Evolutionary conservation across 2,797 vertebrate species (phyloP), one percentile per base, ranked within the genome.

Genomic region (Hoplostethus atlanticus): DNA sequence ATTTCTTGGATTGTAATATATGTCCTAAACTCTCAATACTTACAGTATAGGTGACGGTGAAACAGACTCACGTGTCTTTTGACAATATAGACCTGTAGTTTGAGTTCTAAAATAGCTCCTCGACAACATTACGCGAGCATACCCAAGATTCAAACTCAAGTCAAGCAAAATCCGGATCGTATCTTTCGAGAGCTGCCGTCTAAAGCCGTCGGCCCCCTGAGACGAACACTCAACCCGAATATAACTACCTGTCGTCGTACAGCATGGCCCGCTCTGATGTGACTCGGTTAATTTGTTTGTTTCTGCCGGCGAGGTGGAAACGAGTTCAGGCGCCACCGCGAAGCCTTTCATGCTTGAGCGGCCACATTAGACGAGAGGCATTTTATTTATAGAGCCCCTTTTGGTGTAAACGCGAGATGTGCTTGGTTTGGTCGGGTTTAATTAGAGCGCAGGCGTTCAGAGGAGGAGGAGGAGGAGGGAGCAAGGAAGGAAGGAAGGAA

Each of bases 321-420:
- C 55, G 74, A 79, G 85, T 87, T 88, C 87, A 86, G 63, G 61
- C 53, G 11, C 34, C 2, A 69, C 67, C 6, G 21, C 80, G 3
- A 61, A 85, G 84, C 21, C 77, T 87, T 89, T 91, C 71, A 89
- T 76, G 80, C 70, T 65, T 58, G 34, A 72, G 50, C 42, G 77
- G 78, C 80, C 53, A 84, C 89, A 91, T 89, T 87, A 87, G 88
- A 80, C 79, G 72, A 77, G 59, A 73, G 76, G 57, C 47, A 36
- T 79, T 81, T 85, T 88, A 90, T 92, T 91, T 90, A 87, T 91
- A 91, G 87, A 67, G 57, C 55, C 40, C 46, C 30, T 5, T 85
- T 89, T 85, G 84, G 83, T 80, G 75, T 80, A 79, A 84, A 79
- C 71, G 76, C 85, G 76, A 77, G 83, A 83, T 84, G 81, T 69